These are phyloP conservation scores for Gallinago paraguaiae DNA, from an alignment of 2,113 vertebrate species.

Conservation along the genomic window DNA sequence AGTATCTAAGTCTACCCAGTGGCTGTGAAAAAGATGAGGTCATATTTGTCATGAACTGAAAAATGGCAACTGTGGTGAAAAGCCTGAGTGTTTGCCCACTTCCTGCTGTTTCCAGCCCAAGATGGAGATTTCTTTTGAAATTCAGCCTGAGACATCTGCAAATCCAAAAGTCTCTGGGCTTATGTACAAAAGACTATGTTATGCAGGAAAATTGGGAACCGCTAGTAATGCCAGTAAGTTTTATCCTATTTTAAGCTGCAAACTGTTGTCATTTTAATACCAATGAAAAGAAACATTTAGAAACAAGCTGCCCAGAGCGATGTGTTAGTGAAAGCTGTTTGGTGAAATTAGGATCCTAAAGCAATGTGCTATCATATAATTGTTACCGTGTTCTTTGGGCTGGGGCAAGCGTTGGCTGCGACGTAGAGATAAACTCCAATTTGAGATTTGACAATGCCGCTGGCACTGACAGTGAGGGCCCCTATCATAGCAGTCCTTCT, in stretches of 20 bases:
- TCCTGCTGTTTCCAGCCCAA: not conserved
- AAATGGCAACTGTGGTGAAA: not conserved
- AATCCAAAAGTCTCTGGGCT: not conserved
- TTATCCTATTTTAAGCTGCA: not conserved
- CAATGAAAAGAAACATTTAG: not conserved
- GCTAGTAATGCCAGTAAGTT: not conserved
- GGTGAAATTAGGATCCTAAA: not conserved
- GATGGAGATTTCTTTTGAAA: not conserved
- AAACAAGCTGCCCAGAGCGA: not conserved
- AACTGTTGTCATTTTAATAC: not conserved
- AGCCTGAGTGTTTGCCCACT: not conserved
- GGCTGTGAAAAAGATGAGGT: not conserved
- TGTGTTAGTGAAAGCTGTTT: not conserved
- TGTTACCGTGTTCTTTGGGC: not conserved
- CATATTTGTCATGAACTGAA: not conserved
- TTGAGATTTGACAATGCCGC: not conserved
- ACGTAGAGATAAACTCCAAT: not conserved
- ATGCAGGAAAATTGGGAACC: not conserved
- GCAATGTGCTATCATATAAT: fast-evolving
- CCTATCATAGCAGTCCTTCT: not conserved
- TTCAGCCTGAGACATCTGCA: not conserved
- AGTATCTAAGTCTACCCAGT: not conserved
- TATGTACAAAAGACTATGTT: not conserved
- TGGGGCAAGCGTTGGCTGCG: not conserved
- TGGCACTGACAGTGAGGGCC: not conserved